Evolutionary conservation across 2,797 vertebrate species (phyloP).

Genomic region (Leptodactylus fallax): DNA sequence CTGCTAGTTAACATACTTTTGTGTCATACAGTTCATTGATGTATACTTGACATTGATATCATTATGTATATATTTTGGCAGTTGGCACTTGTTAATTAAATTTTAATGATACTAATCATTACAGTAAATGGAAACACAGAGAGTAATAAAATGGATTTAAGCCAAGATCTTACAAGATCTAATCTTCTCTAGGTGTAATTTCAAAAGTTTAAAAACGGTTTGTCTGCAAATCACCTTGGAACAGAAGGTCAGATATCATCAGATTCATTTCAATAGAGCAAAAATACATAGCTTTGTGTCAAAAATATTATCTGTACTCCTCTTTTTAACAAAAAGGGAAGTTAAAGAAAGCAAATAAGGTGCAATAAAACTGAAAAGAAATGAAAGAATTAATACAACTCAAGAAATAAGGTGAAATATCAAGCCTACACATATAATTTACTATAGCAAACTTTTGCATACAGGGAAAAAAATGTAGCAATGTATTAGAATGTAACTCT

Average conservation of each 20-base stretch:
- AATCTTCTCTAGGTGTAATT: conserved; percentile 22
- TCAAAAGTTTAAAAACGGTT: conserved; percentile 33
- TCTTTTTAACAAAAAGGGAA: conserved; percentile 48
- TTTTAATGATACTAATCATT: conserved; percentile 32
- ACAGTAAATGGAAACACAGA: neutral
- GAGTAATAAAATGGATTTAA: conserved; percentile 4
- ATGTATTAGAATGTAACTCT: neutral
- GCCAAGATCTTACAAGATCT: conserved; percentile 16
- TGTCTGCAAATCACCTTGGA: conserved; percentile 57
- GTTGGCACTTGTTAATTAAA: conserved; percentile 29
- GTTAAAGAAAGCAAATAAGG: conserved; percentile 48
- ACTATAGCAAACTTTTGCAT: conserved; percentile 8
- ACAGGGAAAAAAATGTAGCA: neutral
- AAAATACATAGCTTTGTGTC: conserved; percentile 50
- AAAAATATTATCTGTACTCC: conserved; percentile 45
- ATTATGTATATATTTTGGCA: conserved; percentile 31
- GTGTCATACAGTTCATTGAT: neutral
- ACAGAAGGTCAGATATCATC: conserved; percentile 61
- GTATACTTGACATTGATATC: conserved; percentile 29
- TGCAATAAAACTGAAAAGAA: conserved; percentile 47
- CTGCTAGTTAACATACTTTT: neutral
- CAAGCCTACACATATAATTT: conserved; percentile 22
- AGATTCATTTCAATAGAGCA: conserved; percentile 54
- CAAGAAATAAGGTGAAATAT: conserved; percentile 35
- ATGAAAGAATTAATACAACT: conserved; percentile 49